A percentile compares a stretch with the other conserved stretches of the same genome.
Conservation (phyloP, 1,140 invertebrate genomes). For the Ostrea edulis region DNA sequence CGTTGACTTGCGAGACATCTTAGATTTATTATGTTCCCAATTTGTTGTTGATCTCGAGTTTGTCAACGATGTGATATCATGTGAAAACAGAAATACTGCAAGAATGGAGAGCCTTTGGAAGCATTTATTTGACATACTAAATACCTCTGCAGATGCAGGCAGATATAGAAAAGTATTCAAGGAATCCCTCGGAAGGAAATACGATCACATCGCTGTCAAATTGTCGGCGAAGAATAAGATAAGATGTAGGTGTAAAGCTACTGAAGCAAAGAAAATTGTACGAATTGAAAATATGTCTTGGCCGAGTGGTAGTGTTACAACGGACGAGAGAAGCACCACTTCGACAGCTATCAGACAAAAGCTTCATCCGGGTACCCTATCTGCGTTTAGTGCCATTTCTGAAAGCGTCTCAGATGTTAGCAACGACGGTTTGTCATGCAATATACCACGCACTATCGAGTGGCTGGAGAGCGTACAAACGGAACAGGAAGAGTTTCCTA, state of each 20-base stretch:
- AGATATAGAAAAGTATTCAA: not conserved
- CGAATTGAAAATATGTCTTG: not conserved
- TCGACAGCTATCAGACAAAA: not conserved
- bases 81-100: not conserved
- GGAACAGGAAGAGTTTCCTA: not conserved
- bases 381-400: not conserved
- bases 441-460: not conserved
- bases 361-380: not conserved
- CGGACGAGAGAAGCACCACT: not conserved
- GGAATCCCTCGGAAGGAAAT: not conserved
- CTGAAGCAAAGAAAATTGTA: not conserved
- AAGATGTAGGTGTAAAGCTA: not conserved
- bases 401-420: not conserved
- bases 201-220: not conserved
- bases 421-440: not conserved
- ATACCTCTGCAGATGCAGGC: not conserved
- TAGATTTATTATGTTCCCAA: not conserved
- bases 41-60: not conserved
- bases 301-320: not conserved
- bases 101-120: not conserved
- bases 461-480: not conserved
- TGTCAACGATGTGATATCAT: not conserved
- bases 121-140: not conserved
- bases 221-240: not conserved
- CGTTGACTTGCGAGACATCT: slow-evolving; percentile 1